Conservation (phyloP, 2,113 vertebrate genomes). For the Chamaetylas fuelleborni region DNA sequence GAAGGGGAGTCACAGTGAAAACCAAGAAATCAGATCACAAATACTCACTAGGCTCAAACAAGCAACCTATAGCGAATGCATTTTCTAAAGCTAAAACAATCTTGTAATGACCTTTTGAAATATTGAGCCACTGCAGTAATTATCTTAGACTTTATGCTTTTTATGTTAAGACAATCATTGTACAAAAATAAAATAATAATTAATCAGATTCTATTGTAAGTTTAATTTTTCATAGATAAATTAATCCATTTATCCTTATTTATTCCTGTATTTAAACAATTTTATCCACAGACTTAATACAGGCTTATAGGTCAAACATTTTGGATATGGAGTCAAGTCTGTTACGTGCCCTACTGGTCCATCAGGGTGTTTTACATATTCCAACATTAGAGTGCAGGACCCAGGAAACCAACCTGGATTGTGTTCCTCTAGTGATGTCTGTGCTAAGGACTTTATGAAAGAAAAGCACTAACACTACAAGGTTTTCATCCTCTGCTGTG, state of each 20-base stretch:
- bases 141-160: not conserved
- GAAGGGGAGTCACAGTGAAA: not conserved
- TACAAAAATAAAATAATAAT: not conserved
- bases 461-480: not conserved
- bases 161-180: not conserved
- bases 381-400: not conserved
- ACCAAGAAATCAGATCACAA: not conserved
- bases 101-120: not conserved
- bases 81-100: not conserved
- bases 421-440: not conserved
- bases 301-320: not conserved
- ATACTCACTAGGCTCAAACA: not conserved
- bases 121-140: not conserved
- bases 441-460: not conserved
- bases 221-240: not conserved
- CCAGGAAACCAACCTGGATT: not conserved
- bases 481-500: not conserved
- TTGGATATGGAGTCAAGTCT: not conserved
- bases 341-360: not conserved
- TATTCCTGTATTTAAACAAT: not conserved
- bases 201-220: not conserved
- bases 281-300: not conserved
- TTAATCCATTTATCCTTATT: not conserved
- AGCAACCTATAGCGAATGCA: not conserved
- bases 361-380: not conserved